Evolutionary conservation across 2,888 invertebrate species (phyloP).

Genomic region (Dryobotodes eremita): DNA sequence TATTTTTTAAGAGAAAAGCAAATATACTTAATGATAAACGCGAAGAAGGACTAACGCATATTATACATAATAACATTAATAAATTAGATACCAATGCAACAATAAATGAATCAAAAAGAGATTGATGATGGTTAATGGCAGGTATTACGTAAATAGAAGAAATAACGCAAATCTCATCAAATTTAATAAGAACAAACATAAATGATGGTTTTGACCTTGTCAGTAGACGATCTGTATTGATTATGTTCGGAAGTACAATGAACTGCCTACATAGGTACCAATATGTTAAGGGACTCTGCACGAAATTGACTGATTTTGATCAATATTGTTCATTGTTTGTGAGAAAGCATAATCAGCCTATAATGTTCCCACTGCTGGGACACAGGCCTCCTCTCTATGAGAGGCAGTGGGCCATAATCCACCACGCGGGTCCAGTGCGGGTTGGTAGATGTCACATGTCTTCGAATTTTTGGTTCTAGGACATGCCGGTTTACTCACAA

Average conservation of each 20-base stretch:
- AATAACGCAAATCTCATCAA: conserved; percentile 29
- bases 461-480: too few species aligned
- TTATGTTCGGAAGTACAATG: conserved; percentile 10
- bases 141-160: conserved; percentile 19
- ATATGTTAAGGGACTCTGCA: background rate
- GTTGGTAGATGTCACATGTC: too few species aligned
- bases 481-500: too few species aligned
- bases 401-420: too few species aligned
- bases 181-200: conserved; percentile 22
- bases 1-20: background rate
- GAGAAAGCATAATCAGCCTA: too few species aligned
- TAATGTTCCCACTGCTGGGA: too few species aligned
- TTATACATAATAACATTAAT: background rate
- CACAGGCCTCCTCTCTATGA: too few species aligned
- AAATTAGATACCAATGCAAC: background rate
- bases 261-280: background rate
- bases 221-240: conserved; percentile 31
- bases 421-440: too few species aligned
- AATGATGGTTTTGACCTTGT: conserved; percentile 41
- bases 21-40: background rate
- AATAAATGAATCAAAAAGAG: background rate
- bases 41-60: background rate
- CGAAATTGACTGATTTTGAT: too few species aligned
- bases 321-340: too few species aligned
- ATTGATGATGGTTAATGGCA: conserved; percentile 7